Evolutionary conservation across 35 echinoderm and acorn worm species (phyloP), one percentile per base, ranked within the genome.

Genomic region (Heliocidaris erythrogramma): DNA sequence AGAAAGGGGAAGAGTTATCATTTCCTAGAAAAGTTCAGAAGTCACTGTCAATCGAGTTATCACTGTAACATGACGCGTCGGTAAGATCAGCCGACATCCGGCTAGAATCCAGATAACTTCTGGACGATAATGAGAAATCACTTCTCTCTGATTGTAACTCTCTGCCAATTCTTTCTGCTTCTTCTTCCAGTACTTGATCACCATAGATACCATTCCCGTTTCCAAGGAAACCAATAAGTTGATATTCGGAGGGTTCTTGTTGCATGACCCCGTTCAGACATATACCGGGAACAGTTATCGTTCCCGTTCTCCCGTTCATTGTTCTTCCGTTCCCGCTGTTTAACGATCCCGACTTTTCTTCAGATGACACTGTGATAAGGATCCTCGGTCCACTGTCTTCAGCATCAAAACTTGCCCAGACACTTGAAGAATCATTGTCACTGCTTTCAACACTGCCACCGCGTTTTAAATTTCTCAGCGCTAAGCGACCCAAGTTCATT

Each of bases 31-130:
- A 47, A 30, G 30, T 47, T 95, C 87, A 95, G 42, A 92, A 69
- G 94, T 95, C 94, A 95, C 94, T 95, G 88, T 95, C 94, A 47
- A 95, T 35, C 2, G 86, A 91, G 60, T 88, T 90, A 90, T 95
- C 94, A 78, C 94, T 95, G 59, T 48, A 95, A 71, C 94, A 95
- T 32, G 94, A 95, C 17, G 88, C 94, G 32, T 95, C 94, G 4
- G 94, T 91, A 32, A 95, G 32, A 60, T 59, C 60, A 32, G 86
- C 94, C 17, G 94, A 95, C 94, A 88, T 90, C 48, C 95, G 49
- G 48, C 91, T 78, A 21, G 95, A 85, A 93, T 95, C 59, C 90
- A 95, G 90, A 86, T 95, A 92, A 92, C 91, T 92, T 27, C 91
- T 16, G 16, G 91, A 92, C 12, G 91, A 92, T 27, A 91, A 91